phyloP scores from a whole-genome alignment of 2,797 vertebrate species.

The Cryptoprocta ferox region DNA sequence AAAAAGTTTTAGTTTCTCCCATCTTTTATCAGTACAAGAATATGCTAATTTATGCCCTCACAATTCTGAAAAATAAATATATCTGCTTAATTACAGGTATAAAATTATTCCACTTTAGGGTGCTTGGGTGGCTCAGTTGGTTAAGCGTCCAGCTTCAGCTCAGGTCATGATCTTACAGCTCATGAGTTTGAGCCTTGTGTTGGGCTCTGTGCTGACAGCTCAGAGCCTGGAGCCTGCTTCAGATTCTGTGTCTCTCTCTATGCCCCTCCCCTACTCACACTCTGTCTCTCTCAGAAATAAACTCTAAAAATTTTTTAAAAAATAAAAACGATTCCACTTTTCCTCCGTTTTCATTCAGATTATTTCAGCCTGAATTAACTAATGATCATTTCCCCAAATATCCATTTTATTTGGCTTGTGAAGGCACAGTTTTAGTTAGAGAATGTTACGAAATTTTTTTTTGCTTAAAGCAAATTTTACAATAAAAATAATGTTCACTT shows the following conservation, averaged over 20 bases:
- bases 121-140: too few species aligned
- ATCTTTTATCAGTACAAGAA: background rate
- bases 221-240: too few species aligned
- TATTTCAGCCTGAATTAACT: slow-evolving; percentile 2
- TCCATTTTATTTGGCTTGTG: slow-evolving; percentile 19
- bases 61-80: background rate
- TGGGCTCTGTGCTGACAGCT: too few species aligned
- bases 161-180: too few species aligned
- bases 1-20: background rate
- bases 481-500: slow-evolving; percentile 18
- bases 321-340: background rate
- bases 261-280: too few species aligned
- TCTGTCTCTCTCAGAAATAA: too few species aligned
- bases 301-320: background rate
- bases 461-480: slow-evolving; percentile 38
- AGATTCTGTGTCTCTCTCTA: too few species aligned
- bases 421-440: slow-evolving; percentile 18
- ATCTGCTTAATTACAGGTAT: background rate
- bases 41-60: background rate
- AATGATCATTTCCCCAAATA: background rate
- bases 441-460: slow-evolving; percentile 35
- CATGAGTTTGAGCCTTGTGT: too few species aligned
- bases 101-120: background rate
- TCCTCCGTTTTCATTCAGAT: background rate
- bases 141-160: too few species aligned